Conservation (phyloP, 2,797 vertebrate genomes). For the Trichosurus vulpecula region DNA sequence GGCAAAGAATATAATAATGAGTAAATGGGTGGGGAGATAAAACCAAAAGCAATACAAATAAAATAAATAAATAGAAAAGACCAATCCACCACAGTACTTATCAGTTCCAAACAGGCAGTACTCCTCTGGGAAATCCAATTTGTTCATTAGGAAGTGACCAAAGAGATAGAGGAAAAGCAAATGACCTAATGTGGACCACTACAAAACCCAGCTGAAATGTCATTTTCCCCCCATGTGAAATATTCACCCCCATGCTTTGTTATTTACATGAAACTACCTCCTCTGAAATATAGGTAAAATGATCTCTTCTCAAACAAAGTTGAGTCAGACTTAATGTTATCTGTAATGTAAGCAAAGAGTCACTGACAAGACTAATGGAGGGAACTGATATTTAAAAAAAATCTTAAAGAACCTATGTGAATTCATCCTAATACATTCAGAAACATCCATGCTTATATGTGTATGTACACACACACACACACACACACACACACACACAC, state of each 20-base stretch:
- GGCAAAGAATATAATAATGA: constrained; percentile 35
- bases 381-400: neutral
- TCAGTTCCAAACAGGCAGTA: constrained; percentile 55
- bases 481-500: too few relatives aligned
- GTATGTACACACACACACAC: too few relatives aligned
- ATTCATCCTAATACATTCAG: constrained; percentile 12
- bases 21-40: constrained; percentile 45
- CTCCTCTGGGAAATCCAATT: constrained; percentile 66
- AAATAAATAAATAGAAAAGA: constrained; percentile 26
- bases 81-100: constrained; percentile 28
- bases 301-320: neutral
- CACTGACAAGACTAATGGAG: neutral
- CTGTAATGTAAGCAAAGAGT: neutral
- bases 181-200: neutral
- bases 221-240: constrained; percentile 16
- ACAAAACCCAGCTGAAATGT: constrained; percentile 17
- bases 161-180: constrained; percentile 51
- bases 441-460: neutral
- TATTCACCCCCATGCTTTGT: constrained; percentile 13
- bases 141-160: constrained; percentile 60
- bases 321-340: neutral
- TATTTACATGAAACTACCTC: constrained; percentile 16
- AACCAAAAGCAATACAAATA: constrained; percentile 45
- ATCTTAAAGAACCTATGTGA: neutral
- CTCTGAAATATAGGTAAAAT: constrained; percentile 34